Conservation (phyloP, 2,113 vertebrate species). For the Pionites leucogaster region DNA sequence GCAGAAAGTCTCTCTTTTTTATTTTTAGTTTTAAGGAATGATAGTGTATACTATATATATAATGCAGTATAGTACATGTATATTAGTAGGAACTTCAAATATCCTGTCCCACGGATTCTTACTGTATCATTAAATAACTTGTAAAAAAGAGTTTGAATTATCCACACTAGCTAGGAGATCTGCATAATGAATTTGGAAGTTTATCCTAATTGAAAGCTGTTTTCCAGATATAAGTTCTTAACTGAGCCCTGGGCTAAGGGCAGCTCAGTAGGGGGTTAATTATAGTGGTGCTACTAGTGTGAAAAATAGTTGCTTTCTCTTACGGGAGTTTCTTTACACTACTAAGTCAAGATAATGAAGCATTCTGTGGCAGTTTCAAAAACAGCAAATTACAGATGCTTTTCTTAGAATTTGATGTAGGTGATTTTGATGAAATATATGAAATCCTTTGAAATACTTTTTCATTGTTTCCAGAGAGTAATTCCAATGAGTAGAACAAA, state of each 20-base stretch:
- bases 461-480: neutral
- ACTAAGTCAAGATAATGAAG: neutral
- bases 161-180: neutral
- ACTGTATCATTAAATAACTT: conserved; percentile 8
- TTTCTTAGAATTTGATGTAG: neutral
- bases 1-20: neutral
- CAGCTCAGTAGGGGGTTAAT: conserved; percentile 6
- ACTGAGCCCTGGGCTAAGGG: neutral
- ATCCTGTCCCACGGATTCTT: neutral
- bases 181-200: neutral
- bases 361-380: neutral
- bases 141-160: neutral
- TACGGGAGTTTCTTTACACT: conserved; percentile 10
- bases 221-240: conserved; percentile 21
- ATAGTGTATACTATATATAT: neutral
- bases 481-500: neutral
- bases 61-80: neutral
- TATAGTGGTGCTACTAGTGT: neutral
- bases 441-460: neutral
- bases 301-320: conserved; percentile 32
- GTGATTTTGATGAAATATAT: neutral
- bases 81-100: neutral
- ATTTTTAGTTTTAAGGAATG: neutral
- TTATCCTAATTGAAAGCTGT: conserved; percentile 39
- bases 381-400: neutral